Base-by-base conservation (phyloP, 2,113 vertebrate genomes). In the Datnioides undecimradiatus region DNA sequence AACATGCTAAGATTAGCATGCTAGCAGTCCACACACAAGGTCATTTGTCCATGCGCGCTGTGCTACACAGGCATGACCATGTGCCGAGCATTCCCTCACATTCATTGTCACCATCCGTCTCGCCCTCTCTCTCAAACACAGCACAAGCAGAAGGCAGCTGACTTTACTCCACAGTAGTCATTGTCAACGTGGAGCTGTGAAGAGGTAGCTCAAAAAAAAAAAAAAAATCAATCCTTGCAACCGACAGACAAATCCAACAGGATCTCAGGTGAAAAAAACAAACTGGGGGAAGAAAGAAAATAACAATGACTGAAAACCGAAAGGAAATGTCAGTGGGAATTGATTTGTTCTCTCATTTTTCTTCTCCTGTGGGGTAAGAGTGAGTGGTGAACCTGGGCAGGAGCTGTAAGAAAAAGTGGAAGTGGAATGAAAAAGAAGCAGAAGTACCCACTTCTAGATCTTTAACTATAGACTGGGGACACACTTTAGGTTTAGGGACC, bases 141-240 rank as follows among this genome's bases (percentile, higher is more conserved):
- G 27, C 27, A 33, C 21, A 51, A 17, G 14, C 57, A 58, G 21
- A 43, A 29, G 64, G 46, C 59, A 60, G 57, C 59, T 66, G 65
- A 82, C 74, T 54, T n/a, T 43, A 36, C 13, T 25, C 31, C 38
- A 66, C 52, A 72, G 43, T 25, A 40, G 19, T 49, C 34, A 64
- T 48, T 63, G 71, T 76, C 25, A 57, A 55, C 23, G 48, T 25
- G 16, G 40, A 77, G 52, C 41, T 14, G 14, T 69, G 59, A 38
- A 64, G 46, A 70, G 4, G 29, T 36, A 46, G 31, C 63, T 76
- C 31, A 11, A 72, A 55, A 81, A 85, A 76, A 83, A 11, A 72
- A 55, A 81, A 85, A 76, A 83, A 87, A 80, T 79, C 76, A 69
- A 81, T 80, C 25, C 8, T 52, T 29, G 48, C 65, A 43, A 57